Evolutionary conservation across 2,113 vertebrate genomes (phyloP).

Genomic region (Lathamus discolor): DNA sequence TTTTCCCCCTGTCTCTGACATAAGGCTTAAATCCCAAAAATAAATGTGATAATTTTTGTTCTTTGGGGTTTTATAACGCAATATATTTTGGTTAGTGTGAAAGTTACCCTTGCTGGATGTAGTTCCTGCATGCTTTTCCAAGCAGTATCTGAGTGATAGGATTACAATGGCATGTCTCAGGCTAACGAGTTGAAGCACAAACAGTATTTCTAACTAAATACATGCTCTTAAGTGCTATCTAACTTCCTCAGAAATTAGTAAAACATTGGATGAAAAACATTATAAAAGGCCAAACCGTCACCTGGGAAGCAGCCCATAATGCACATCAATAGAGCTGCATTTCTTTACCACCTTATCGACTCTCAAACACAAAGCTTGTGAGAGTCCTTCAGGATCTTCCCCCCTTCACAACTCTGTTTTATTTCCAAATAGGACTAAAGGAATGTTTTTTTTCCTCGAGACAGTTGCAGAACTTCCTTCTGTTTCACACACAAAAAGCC

Average conservation of each 20-base stretch:
- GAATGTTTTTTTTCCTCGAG: background rate
- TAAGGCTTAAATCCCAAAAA: background rate
- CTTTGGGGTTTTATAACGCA: background rate
- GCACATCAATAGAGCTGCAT: background rate
- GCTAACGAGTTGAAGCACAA: background rate
- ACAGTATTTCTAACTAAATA: background rate
- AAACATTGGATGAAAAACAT: background rate
- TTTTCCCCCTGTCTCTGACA: background rate
- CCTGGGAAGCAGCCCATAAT: background rate
- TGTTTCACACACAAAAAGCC: background rate
- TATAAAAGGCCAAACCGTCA: background rate
- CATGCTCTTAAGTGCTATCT: background rate
- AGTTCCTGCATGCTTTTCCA: background rate
- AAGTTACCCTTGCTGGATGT: background rate
- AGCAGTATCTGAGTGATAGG: background rate
- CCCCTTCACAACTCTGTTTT: background rate
- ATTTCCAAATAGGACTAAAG: background rate
- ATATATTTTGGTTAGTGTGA: background rate
- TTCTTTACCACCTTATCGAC: background rate
- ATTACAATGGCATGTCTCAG: background rate
- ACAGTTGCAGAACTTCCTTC: slow-evolving; percentile 17
- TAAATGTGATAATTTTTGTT: background rate
- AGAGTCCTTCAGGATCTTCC: background rate
- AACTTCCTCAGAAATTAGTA: background rate
- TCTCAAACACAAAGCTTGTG: background rate